Conservation (phyloP, 2,888 invertebrate genomes). For the Cremastobaeus sp. region DNA sequence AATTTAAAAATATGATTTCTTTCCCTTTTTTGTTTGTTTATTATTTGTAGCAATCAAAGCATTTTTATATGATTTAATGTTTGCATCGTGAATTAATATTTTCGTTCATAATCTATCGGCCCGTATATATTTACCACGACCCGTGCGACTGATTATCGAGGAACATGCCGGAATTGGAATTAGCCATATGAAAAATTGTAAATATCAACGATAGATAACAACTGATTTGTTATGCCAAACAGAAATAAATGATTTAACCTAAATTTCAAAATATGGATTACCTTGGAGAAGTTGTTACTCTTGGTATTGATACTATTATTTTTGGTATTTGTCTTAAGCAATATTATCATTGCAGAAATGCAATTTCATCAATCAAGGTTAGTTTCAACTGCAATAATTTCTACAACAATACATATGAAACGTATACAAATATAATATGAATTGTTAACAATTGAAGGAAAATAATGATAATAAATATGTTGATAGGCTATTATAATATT, state of each 20-base stretch:
- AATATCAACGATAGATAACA: conserved; percentile 6
- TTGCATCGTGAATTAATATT: too few species aligned
- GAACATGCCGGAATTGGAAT: too few species aligned
- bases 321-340: conserved; percentile 86
- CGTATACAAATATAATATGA: background rate
- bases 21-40: too few species aligned
- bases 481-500: background rate
- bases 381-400: conserved; percentile 4
- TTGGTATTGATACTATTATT: conserved; percentile 87
- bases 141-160: too few species aligned
- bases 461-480: background rate
- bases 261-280: conserved; percentile 83
- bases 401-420: background rate
- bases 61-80: too few species aligned
- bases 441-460: background rate
- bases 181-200: background rate
- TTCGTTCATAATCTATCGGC: too few species aligned
- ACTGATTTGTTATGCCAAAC: conserved; percentile 22
- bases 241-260: conserved; percentile 60
- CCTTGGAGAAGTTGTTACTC: conserved; percentile 85
- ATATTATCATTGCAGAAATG: conserved; percentile 86
- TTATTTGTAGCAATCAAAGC: too few species aligned
- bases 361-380: conserved; percentile 86
- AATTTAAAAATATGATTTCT: too few species aligned
- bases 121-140: too few species aligned